Conservation (phyloP, 2,797 vertebrate genomes). For the Lagocephalus sceleratus region DNA sequence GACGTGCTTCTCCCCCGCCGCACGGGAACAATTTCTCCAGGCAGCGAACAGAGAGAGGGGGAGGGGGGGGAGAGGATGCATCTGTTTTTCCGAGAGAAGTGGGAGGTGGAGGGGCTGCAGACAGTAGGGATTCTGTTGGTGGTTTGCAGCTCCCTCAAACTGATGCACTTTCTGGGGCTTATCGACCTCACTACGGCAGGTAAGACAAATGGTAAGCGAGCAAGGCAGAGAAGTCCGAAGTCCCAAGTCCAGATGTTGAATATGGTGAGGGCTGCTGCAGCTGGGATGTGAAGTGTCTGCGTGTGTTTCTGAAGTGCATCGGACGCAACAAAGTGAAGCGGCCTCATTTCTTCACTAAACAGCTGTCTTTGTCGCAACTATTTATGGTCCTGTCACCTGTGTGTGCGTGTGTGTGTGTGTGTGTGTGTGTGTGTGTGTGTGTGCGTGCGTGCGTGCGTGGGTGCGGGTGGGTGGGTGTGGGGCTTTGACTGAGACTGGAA, state of each 20-base stretch:
- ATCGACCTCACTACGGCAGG: constrained; percentile 78
- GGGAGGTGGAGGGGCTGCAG: constrained; percentile 83
- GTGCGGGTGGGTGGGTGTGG: constrained; percentile 6
- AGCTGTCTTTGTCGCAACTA: constrained; percentile 26
- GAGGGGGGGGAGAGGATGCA: constrained; percentile 58
- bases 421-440: constrained; percentile 14
- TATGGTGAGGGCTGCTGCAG: constrained; percentile 19
- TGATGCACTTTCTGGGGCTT: constrained; percentile 86
- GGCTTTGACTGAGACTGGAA: constrained; percentile 11
- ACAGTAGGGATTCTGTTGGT: constrained; percentile 82
- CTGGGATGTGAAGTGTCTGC: constrained; percentile 11
- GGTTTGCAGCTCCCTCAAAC: constrained; percentile 82
- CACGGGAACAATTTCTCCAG: constrained; percentile 42
- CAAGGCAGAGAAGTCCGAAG: constrained; percentile 6
- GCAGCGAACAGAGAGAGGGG: constrained; percentile 26
- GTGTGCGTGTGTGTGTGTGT: not conserved
- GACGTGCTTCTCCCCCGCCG: constrained; percentile 36
- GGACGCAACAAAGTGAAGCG: constrained; percentile 19
- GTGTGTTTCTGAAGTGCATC: constrained; percentile 19
- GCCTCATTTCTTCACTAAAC: constrained; percentile 24
- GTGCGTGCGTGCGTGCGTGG: constrained; percentile 6
- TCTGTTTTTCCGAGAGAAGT: constrained; percentile 74
- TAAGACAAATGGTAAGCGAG: constrained; percentile 61
- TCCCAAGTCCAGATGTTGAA: constrained; percentile 32
- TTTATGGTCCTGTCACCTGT: constrained; percentile 11